Base-by-base conservation (phyloP, 2,888 invertebrate species). In the Itoplectis maculator region DNA sequence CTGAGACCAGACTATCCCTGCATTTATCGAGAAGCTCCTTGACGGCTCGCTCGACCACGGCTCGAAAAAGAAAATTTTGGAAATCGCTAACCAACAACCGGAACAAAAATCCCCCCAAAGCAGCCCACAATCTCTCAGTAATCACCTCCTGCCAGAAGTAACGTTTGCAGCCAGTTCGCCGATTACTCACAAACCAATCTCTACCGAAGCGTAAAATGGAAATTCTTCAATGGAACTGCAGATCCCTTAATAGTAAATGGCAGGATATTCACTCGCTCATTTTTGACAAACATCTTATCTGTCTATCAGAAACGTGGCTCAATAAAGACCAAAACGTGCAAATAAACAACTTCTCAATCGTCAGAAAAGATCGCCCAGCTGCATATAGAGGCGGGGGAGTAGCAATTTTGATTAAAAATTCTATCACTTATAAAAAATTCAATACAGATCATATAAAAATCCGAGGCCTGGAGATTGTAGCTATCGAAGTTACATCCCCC, bases 201-300 rank as follows among this genome's bases (percentile, higher is more conserved):
- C 5, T 29, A 29, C 2, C 29, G 29, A 42, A 42, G 7, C 42
- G 13, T 5, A 42, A 2, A 42, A 42, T 63, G 42, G 20, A 63
- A 18, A 42, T 63, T 15, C 42, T 63, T 0, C 63, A 63, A 63
- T 63, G 63, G 63, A 63, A 63, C 42, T 63, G 63, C 20, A 63
- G 63, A 20, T 42, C 42, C 42, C 11, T 42, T 0, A 63, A 63
- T 1, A 20, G 13, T 20, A 63, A 63, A 63, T 63, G 63, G 63
- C 63, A 63, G 42, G 63, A 63, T 20, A 8, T 63, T 3, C 42
- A 63, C 13, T 42, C 42, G 13, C 7, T 42, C 3, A 29, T 29
- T 3, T 42, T 42, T 42, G 42, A 29, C 5, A 63, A 40, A 18
- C 18, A 42, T 11, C 2, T 20, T 0, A 11, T 42, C 11, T 63